Conservation (phyloP, 1,140 invertebrate species). For the Zaprionus davidi region DNA sequence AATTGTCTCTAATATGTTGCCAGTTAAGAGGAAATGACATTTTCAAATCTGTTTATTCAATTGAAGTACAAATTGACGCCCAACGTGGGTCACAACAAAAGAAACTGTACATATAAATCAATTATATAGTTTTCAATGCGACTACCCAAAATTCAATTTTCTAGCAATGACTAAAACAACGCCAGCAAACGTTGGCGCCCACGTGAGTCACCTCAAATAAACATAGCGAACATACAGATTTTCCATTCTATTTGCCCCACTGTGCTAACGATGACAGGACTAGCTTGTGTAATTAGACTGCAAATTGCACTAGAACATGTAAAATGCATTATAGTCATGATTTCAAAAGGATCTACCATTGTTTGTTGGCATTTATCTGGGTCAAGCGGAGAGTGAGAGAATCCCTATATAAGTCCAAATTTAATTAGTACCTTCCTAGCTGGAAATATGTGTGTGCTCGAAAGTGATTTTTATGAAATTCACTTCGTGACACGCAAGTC, state of each 20-base stretch:
- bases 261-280: constrained; percentile 10
- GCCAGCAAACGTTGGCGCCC: background rate
- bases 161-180: too few species aligned
- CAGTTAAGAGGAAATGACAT: constrained; percentile 23
- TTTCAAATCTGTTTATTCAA: background rate
- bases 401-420: background rate
- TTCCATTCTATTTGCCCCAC: constrained; percentile 18
- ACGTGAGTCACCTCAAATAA: background rate
- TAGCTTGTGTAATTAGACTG: constrained; percentile 15
- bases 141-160: too few species aligned
- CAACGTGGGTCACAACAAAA: too few species aligned
- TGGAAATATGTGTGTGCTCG: background rate
- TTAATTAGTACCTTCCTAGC: constrained; percentile 17
- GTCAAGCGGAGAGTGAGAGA: constrained; percentile 33
- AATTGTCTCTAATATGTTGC: background rate
- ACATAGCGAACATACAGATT: background rate
- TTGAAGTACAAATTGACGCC: background rate
- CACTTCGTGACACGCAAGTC: constrained; percentile 17
- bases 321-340: constrained; percentile 52
- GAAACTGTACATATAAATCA: too few species aligned
- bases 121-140: too few species aligned
- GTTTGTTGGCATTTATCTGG: constrained; percentile 24
- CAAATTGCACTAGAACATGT: constrained; percentile 39
- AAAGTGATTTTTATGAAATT: constrained; percentile 12
- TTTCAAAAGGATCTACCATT: constrained; percentile 10